Evolutionary conservation across 2,888 invertebrate genomes (phyloP), one percentile per base, ranked within the genome.

Genomic region (Tenodera sinensis): DNA sequence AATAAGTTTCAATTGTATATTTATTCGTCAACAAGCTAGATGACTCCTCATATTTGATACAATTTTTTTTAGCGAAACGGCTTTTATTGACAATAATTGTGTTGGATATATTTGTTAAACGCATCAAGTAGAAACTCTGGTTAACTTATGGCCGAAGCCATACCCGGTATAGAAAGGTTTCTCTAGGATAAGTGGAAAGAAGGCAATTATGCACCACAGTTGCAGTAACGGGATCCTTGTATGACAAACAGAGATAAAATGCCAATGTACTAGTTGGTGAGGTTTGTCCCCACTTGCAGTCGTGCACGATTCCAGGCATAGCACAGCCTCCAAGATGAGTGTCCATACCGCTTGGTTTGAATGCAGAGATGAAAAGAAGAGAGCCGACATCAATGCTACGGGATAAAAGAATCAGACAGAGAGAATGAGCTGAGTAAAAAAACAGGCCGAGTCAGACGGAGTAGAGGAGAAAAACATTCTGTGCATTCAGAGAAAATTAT

Each of bases 401-500:
- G 54, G 54, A 71, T 71, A 71, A 71, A 71, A 71, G 54, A 71
- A 71, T 71, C 54, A 25, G 54, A 71, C 54, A 71, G 54, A 71
- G 54, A 71, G 54, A 71, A 71, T 20, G 54, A 71, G 54, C 20
- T 71, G 54, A 71, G 20, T 71, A 71, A 71, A 71, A 71, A 71
- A 71, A 71, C 20, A 71, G 54, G 25, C 15, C 15, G 54, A 71
- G 54, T 71, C 54, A 71, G 54, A 25, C 54, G 25, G n/a, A 28
- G 54, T 25, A 86, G 71, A 87, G 83, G 82, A 83, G 14, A 87
- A 83, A 87, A 87, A 27, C 87, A 87, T 83, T 87, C 87, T 87
- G 47, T 87, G 30, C 86, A 81, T 84, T 83, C 85, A 88, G 82
- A 89, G 85, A 88, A 87, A 88, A 88, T 88, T 90, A 85, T 89